Evolutionary conservation across 2,888 invertebrate species (phyloP).

Genomic region (Agrotis exclamationis): DNA sequence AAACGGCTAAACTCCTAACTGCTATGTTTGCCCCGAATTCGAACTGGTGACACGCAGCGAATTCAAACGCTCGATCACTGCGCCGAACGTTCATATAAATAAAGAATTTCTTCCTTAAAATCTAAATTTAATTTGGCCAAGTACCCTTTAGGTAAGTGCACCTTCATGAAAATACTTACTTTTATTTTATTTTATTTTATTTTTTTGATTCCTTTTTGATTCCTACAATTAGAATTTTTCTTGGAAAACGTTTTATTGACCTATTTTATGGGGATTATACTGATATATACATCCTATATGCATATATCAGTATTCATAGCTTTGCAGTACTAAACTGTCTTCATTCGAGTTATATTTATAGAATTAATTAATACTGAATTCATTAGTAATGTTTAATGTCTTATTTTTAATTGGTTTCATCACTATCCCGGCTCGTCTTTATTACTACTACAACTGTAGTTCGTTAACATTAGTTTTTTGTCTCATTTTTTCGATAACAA

Average conservation of each 20-base stretch:
- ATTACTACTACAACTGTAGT: background rate
- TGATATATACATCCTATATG: background rate
- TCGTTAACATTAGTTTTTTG: background rate
- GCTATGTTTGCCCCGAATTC: too few relatives aligned
- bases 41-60: too few relatives aligned
- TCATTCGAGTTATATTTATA: background rate
- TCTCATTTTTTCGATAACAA: too few relatives aligned
- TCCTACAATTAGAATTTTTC: conserved; percentile 4
- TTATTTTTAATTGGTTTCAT: conserved; percentile 14
- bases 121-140: background rate
- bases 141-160: background rate
- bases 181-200: too few relatives aligned
- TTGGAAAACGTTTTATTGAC: conserved; percentile 29
- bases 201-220: too few relatives aligned
- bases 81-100: too few relatives aligned
- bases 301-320: background rate
- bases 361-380: background rate
- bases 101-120: too few relatives aligned
- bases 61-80: too few relatives aligned
- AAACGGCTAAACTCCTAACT: too few relatives aligned
- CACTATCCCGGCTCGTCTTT: background rate
- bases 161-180: conserved; percentile 1
- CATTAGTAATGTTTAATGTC: background rate
- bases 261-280: conserved; percentile 2
- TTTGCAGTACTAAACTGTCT: background rate